Base-by-base conservation (phyloP, 2,888 invertebrate species). In the Pseudococcus jackbeardsleyi region DNA sequence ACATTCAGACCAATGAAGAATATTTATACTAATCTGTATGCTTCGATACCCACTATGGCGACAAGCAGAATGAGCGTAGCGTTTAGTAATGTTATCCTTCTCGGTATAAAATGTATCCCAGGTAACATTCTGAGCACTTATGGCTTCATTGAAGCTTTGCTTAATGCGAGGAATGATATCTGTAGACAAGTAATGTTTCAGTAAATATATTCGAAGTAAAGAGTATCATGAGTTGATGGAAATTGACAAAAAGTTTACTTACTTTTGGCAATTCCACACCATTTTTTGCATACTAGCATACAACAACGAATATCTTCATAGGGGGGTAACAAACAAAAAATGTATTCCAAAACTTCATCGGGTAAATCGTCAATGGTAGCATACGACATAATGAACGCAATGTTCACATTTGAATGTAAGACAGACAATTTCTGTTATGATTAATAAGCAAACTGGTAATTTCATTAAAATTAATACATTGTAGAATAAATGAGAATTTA, bases 41-140 rank as follows among this genome's bases (percentile, higher is more conserved):
- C 15, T 50, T 15, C 42, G 19, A 77, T 72, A 79, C 89, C 85
- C 90, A 91, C 91, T 94, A 91, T 95, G 93, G 82, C 95, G 93
- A 91, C 96, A 96, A 59, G 97, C 96, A 89, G 97, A 95, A 93
- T 98, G 98, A 0, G 98, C 97, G 92, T 97, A 98, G 89, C 98
- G 94, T 91, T 96, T 97, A 0, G 97, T 95, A 89, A 98, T 97
- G n/a, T 95, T 95, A 39, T 95, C 95, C 54, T 94, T 92, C 91
- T 94, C 93, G 89, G 94, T 93, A 48, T 15, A 26, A 6, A 39
- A 82, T 19, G 50, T 50, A 84, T 85, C 84, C 77, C 84, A 68
- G 50, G 72, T 85, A 12, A 79, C 85, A 84, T 64, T 89, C 22
- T 87, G 85, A 15, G 77, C 46, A 82, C 79, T 82, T 26, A 88